These are phyloP conservation scores for Felis chaus DNA, from an alignment of 2,113 vertebrate genomes.

Conservation along the genomic window DNA sequence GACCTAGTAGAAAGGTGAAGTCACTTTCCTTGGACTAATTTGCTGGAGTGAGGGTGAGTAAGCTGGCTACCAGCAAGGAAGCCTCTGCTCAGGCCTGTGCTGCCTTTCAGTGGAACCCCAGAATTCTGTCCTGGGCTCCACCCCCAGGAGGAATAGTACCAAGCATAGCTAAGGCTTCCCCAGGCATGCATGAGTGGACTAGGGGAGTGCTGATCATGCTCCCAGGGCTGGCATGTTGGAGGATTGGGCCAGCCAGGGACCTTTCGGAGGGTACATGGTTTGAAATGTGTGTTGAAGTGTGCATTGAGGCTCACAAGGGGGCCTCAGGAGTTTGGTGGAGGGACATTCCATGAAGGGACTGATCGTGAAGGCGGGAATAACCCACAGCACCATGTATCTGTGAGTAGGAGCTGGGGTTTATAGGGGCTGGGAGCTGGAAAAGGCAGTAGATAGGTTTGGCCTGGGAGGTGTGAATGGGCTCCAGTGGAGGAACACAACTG, in stretches of 20 bases:
- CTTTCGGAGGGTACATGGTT: neutral
- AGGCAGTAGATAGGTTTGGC: neutral
- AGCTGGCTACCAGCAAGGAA: neutral
- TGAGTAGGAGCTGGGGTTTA: neutral
- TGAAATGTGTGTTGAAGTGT: neutral
- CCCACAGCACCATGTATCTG: neutral
- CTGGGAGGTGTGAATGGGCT: neutral
- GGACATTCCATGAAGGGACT: neutral
- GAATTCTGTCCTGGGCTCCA: neutral
- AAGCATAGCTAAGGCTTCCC: neutral
- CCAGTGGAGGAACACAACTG: neutral
- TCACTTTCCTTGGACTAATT: neutral
- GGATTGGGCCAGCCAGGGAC: neutral
- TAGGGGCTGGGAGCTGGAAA: neutral
- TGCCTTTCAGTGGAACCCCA: neutral
- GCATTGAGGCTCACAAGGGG: neutral
- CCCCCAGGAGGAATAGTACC: neutral
- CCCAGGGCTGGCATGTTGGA: neutral
- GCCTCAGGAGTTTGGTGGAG: neutral
- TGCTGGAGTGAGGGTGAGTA: neutral
- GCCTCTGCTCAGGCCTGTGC: neutral
- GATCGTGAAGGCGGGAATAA: neutral
- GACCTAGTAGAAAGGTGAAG: neutral
- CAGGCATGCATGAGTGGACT: neutral
- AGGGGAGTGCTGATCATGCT: neutral